A percentile compares a stretch with the other conserved stretches of the same genome.
These are phyloP conservation scores for Arge pagana DNA, from an alignment of 2,888 invertebrate genomes.

Conservation along the genomic window DNA sequence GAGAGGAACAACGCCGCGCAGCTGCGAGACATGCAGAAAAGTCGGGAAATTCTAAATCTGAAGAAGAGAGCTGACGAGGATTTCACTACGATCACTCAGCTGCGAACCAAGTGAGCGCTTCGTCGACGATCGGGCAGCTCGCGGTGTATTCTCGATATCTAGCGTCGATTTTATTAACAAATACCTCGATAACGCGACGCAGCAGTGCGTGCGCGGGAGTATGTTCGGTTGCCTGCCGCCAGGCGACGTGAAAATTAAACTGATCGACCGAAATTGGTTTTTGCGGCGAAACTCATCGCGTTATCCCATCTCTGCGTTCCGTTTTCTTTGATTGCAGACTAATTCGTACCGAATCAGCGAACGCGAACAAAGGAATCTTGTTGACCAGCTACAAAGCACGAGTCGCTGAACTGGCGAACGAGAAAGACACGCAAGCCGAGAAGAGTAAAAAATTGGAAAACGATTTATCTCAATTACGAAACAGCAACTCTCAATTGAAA, in stretches of 20 bases:
- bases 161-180: too few relatives aligned
- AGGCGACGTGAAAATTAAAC: too few relatives aligned
- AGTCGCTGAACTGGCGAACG: conserved; percentile 33
- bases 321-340: conserved; percentile 37
- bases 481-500: conserved; percentile 36
- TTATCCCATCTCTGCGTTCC: too few relatives aligned
- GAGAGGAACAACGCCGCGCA: conserved; percentile 31
- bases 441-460: conserved; percentile 34
- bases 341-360: conserved; percentile 38
- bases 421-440: conserved; percentile 30
- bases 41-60: conserved; percentile 35
- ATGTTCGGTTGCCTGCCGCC: too few relatives aligned
- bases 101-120: conserved; percentile 39
- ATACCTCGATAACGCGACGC: too few relatives aligned
- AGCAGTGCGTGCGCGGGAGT: too few relatives aligned
- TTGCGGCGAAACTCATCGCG: too few relatives aligned
- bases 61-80: conserved; percentile 42
- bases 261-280: too few relatives aligned
- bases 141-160: too few relatives aligned
- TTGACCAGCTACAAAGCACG: conserved; percentile 41
- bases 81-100: conserved; percentile 31
- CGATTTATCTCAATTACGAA: conserved; percentile 31
- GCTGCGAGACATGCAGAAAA: conserved; percentile 33
- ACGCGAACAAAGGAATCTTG: conserved; percentile 39
- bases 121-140: too few relatives aligned